Evolutionary conservation across 2,113 vertebrate genomes (phyloP), one percentile per base, ranked within the genome.

Genomic region (Dissostichus mawsoni): DNA sequence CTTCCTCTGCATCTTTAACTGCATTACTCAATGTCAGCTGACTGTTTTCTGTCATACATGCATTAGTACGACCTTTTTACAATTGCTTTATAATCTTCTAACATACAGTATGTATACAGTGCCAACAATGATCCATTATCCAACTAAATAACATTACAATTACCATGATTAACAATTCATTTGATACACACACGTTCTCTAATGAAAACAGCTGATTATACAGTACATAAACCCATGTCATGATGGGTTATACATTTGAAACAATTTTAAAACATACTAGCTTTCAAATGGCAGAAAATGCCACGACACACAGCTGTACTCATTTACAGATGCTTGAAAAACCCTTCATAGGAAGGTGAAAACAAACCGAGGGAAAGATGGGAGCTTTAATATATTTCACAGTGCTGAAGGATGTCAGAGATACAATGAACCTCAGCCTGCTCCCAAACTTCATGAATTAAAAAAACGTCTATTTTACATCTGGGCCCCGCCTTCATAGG

Each of bases 171-270:
- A 89, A 93, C 92, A 85, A 88, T 90, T 93, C 29, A 71, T 84
- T 84, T 92, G 93, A 92, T 94, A 94, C 94, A 93, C 93, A 94
- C 90, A 95, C 92, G 92, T 93, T 93, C 93, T 94, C 90, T 87
- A 92, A 94, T 92, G 89, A 94, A 92, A 94, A 93, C 90, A 92
- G 89, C 88, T 91, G 87, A 91, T 92, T 88, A 92, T 87, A 91
- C 93, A 91, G 87, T 88, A 95, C 92, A 92, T 87, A 76, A 88
- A 89, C 89, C 82, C 86, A 76, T 14, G 56, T 83, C 74, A 66
- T 76, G 78, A 90, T 83, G 90, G 88, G 83, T 89, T 89, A 84
- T 79, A 91, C 83, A 90, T 83, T 81, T 87, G 64, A 79, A 81
- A 87, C 57, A 3, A 74, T 72, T 55, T 69, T 65, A 47, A 87